Base-by-base conservation (phyloP, 2,888 invertebrate genomes). In the Phrixothrix hirtus region DNA sequence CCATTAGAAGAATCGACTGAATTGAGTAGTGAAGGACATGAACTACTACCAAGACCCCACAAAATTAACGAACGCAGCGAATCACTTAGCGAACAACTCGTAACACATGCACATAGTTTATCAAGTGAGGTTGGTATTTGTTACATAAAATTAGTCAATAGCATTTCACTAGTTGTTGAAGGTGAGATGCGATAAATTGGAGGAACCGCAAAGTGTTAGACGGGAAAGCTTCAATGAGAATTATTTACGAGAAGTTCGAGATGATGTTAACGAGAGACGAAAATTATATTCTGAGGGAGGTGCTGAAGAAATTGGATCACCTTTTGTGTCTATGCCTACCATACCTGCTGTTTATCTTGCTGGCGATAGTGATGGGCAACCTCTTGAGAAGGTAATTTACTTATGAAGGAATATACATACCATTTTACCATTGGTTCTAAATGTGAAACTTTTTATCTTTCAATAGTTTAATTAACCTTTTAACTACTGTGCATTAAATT, bases 371-470 rank as follows among this genome's bases (percentile, higher is more conserved):
- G 74, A 74, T n/a, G 78, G 79, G 35, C 81, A 83, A 66, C 81
- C 82, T 38, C 70, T 83, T 57, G 85, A 84, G 63, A 85, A 84
- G 80, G 84, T 83, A n/a, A n/a, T n/a, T n/a, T n/a, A n/a, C n/a
- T n/a, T n/a, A n/a, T n/a, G n/a, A n/a, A n/a, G n/a, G n/a, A n/a
- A n/a, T n/a, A n/a, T n/a, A n/a, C n/a, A n/a, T n/a, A n/a, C n/a
- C n/a, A n/a, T n/a, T n/a, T n/a, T n/a, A n/a, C n/a, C n/a, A n/a
- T n/a, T n/a, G n/a, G n/a, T n/a, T n/a, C n/a, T n/a, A n/a, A n/a
- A n/a, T n/a, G n/a, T n/a, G n/a, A n/a, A n/a, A n/a, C n/a, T n/a
- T n/a, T n/a, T n/a, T 48, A 31, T 48, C n/a, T 17, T 42, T 17
- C 15, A 32, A 42, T 25, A 30, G 14, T 17, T 17, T 14, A 13